A percentile compares a stretch with the other conserved stretches of the same genome.
These are phyloP conservation scores for human (Homo sapiens) DNA, from an alignment of 2,113 vertebrate genomes.

Conservation along the genomic window DNA sequence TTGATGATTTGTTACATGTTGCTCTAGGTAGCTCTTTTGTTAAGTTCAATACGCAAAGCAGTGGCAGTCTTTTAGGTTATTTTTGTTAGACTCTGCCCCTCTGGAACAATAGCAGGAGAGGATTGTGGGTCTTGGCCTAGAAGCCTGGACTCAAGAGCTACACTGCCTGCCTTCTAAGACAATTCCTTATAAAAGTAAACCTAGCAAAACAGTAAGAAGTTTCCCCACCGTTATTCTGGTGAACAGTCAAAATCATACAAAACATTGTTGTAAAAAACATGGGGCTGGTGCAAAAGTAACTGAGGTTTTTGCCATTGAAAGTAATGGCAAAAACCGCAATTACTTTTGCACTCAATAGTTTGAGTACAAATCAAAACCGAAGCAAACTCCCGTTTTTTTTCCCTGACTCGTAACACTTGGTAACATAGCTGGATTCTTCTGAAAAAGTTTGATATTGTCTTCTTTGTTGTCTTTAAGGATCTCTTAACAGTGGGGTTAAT, in stretches of 20 bases:
- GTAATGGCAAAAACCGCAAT: no score
- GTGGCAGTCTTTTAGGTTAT: neutral
- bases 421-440: neutral
- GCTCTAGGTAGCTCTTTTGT: neutral
- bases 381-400: neutral
- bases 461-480: neutral
- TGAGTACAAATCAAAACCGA: neutral
- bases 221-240: neutral
- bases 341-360: neutral
- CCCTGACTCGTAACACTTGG: neutral
- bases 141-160: neutral
- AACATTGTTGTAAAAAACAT: neutral
- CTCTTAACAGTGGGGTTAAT: neutral
- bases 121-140: neutral
- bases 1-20: neutral
- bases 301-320: no score
- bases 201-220: neutral
- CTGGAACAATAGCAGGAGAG: neutral
- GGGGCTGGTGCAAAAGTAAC: no score
- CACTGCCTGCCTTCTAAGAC: neutral
- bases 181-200: neutral
- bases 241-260: neutral
- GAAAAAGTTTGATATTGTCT: neutral
- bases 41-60: neutral
- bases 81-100: neutral